Percentiles rank a stretch among this genome's conserved stretches.
Conservation (phyloP, 2,888 invertebrate genomes). For the Diachrysia chrysitis region DNA sequence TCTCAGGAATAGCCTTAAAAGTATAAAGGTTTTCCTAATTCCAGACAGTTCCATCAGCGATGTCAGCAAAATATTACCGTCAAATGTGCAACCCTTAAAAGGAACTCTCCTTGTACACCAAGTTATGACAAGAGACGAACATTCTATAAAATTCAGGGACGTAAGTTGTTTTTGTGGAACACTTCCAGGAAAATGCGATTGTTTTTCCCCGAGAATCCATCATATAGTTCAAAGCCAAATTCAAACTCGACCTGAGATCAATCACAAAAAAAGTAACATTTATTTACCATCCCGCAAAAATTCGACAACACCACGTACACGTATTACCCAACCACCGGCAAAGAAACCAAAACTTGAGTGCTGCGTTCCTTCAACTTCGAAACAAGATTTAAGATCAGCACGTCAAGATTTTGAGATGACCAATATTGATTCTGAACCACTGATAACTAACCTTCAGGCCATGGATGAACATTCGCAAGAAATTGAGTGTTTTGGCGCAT, state of each 20-base stretch:
- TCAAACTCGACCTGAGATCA: background rate
- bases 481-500: too few species aligned
- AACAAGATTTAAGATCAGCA: background rate
- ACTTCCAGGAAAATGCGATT: slow-evolving; percentile 13
- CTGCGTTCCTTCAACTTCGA: background rate
- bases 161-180: slow-evolving; percentile 19
- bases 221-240: slow-evolving; percentile 1
- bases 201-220: slow-evolving; percentile 20
- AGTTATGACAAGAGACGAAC: slow-evolving; percentile 12
- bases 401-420: slow-evolving; percentile 1
- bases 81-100: slow-evolving; percentile 18
- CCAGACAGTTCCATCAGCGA: slow-evolving; percentile 13
- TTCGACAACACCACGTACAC: background rate
- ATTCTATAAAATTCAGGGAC: slow-evolving; percentile 13
- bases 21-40: slow-evolving; percentile 16
- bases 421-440: background rate
- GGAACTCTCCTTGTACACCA: slow-evolving; percentile 35
- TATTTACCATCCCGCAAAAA: background rate
- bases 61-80: slow-evolving; percentile 1
- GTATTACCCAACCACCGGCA: background rate
- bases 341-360: background rate
- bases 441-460: background rate
- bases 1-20: slow-evolving; percentile 9
- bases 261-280: slow-evolving; percentile 4
- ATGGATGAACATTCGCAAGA: too few species aligned